Base-by-base conservation (phyloP, 2,113 vertebrate species). In the Channa argus region DNA sequence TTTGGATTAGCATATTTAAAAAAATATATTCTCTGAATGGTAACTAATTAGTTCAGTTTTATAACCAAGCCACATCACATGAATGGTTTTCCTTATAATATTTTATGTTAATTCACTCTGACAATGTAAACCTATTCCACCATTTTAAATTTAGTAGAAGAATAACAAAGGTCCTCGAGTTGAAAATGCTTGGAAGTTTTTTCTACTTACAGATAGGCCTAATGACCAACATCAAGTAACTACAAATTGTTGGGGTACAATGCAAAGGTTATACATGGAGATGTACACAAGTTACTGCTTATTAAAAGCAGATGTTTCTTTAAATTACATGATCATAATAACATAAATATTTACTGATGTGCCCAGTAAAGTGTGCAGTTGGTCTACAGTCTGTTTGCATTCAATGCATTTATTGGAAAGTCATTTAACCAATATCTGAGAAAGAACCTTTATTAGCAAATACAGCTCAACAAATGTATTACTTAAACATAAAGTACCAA, bases 401-500 rank as follows among this genome's bases (percentile, higher is more conserved):
- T 68, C 0, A 34, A 12, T 34, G 72, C 39, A 10, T 66, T 36
- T 15, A 0, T 43, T 34, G 3, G 3, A 8, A 7, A 46, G 52
- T 36, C 0, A 46, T 9, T 41, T 8, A 6, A 66, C 10, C 14
- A n/a, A 9, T 67, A 14, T 24, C 10, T 34, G 10, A 33, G 38
- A 66, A 33, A 69, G 9, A 52, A 45, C 33, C 3, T 14, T 36
- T 34, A 56, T 69, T 80, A 77, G 56, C 77, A 85, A 87, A 87
- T 86, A 86, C 62, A 86, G 79, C 85, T 89, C 77, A 90, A 83
- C 89, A 90, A 89, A 88, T 93, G 93, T 92, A 93, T 92, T 92
- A 84, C 54, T 82, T 79, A 88, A 79, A 89, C 81, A 79, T 76
- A 85, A 44, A 68, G 61, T 59, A 74, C 45, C 79, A 80, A 74